Evolutionary conservation across 2,113 vertebrate genomes (phyloP).

Genomic region (Protomyctophum bolini): DNA sequence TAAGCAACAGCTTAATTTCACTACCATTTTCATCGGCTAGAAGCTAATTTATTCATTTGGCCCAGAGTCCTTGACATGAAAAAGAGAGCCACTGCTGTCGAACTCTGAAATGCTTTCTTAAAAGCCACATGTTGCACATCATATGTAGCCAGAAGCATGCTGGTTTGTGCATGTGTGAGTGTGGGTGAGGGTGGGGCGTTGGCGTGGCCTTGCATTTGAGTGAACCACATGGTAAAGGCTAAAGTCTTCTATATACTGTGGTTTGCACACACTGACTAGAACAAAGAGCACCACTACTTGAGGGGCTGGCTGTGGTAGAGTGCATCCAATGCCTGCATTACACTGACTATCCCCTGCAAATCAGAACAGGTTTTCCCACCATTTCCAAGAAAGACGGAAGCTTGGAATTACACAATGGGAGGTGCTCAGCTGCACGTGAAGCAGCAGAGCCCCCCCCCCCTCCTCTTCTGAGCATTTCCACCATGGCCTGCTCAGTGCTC

Average conservation of each 20-base stretch:
- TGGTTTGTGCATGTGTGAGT: not conserved
- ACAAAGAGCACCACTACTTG: conserved; percentile 12
- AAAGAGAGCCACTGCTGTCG: too few species aligned
- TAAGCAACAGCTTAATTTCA: too few species aligned
- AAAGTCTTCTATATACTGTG: not conserved
- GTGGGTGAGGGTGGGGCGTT: not conserved
- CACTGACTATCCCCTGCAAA: conserved; percentile 10
- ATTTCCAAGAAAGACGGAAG: conserved; percentile 7
- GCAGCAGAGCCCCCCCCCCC: not conserved
- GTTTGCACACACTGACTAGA: not conserved
- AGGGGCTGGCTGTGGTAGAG: conserved; percentile 1
- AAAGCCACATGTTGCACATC: conserved; percentile 3
- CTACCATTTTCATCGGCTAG: too few species aligned
- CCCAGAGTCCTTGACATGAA: too few species aligned
- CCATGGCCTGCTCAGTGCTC: not conserved
- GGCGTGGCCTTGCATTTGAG: not conserved
- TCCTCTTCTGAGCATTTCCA: too few species aligned
- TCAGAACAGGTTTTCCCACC: conserved; percentile 5
- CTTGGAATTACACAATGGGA: not conserved
- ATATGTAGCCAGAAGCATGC: conserved; percentile 6
- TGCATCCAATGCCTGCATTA: not conserved
- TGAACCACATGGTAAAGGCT: conserved; percentile 7
- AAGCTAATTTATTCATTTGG: too few species aligned
- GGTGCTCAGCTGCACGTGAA: conserved; percentile 15
- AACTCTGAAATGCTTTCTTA: conserved; percentile 17